Evolutionary conservation across 2,113 vertebrate genomes (phyloP), one percentile per base, ranked within the genome.

Genomic region (Zapornia atra): DNA sequence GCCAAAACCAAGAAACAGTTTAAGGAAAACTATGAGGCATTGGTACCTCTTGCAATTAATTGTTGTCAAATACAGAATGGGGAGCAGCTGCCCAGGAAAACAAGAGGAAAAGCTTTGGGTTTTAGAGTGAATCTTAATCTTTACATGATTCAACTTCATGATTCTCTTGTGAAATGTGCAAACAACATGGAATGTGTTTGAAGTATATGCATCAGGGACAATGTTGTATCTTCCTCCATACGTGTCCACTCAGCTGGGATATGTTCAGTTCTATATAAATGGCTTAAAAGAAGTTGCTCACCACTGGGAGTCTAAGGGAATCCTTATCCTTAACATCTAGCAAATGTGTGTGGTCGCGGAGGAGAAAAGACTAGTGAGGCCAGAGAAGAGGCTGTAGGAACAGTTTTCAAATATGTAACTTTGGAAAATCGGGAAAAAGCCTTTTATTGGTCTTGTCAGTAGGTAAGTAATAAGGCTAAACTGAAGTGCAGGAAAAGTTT

Each of bases 61-160:
- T 56, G 8, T 60, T 33, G 11, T 19, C 8, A 51, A 16, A 7
- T 50, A 17, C 11, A 57, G 59, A 48, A 29, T 34, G 12, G 7
- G 9, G 16, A 73, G 17, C 21, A 73, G 29, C 50, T 86, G 11
- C 46, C 36, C 4, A 21, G 22, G 25, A 64, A 51, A 68, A 31
- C 2, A 53, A 53, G 29, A 42, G 26, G 16, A 57, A 17, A 16
- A 57, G 6, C 18, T 9, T 22, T 21, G 5, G 12, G 16, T 2
- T 73, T 93, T 48, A 26, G 11, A 60, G 19, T n/a, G 15, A 68
- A 5, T 76, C 5, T 57, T 78, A 38, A 63, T 9, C 40, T 88
- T 73, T 76, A 11, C 17, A 0, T 38, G 26, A 3, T 56, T 68
- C 18, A 44, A 3, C 6, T 5, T 56, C 0, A 0, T 19, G 5